Percentiles rank a stretch among this genome's conserved stretches.
These are phyloP conservation scores for Pipra filicauda DNA, from an alignment of 2,113 vertebrate species.

Conservation along the genomic window DNA sequence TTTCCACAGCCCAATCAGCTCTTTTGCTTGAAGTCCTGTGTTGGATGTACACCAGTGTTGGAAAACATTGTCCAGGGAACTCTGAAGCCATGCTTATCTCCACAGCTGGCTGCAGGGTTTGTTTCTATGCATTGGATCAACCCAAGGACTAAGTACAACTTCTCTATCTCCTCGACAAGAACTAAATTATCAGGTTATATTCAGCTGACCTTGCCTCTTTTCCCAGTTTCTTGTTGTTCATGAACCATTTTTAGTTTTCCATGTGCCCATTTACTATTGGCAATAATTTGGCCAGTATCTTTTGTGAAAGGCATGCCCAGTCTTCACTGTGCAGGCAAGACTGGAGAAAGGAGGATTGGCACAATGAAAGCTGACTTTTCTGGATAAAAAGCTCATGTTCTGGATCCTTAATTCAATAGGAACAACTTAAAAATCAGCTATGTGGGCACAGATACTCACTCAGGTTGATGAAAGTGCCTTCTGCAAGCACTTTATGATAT, in stretches of 20 bases:
- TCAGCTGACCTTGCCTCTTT: background rate
- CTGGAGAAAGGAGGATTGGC: background rate
- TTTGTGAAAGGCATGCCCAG: background rate
- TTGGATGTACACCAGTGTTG: background rate
- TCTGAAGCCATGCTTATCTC: conserved; percentile 3
- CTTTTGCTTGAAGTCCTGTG: background rate
- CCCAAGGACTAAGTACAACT: background rate
- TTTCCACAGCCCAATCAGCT: background rate
- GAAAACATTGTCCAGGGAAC: conserved; percentile 41
- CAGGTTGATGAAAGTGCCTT: background rate
- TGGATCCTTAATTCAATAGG: background rate
- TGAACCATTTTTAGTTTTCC: background rate
- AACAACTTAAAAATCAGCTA: background rate
- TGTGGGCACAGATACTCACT: background rate
- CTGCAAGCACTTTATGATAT: background rate
- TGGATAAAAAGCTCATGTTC: background rate
- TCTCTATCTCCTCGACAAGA: background rate
- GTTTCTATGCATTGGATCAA: background rate
- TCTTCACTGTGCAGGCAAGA: background rate
- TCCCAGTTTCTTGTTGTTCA: background rate
- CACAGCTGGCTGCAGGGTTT: background rate
- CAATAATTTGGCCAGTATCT: background rate
- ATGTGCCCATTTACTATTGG: background rate
- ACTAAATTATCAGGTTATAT: background rate
- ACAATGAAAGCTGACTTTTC: background rate